A percentile compares a stretch with the other conserved stretches of the same genome.
Evolutionary conservation across 2,797 vertebrate genomes (phyloP).

Genomic region (Denticeps clupeoides): DNA sequence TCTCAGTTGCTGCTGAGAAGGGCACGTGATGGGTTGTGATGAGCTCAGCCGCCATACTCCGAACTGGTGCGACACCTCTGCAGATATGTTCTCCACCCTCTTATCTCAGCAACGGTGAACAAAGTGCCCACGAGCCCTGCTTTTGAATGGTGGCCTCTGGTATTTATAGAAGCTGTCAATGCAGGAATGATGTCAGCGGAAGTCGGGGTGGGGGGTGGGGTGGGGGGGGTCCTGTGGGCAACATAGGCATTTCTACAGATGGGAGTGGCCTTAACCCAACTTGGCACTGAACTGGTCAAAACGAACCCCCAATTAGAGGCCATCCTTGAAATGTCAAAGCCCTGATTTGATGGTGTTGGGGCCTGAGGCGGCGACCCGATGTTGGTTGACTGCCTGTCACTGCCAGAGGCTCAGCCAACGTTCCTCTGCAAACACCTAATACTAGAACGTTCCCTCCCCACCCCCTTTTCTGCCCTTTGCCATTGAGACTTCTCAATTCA

Average conservation of each 20-base stretch:
- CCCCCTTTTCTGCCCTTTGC: not conserved
- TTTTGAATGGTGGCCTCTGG: constrained; percentile 5
- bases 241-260: constrained; percentile 20
- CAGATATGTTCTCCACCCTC: constrained; percentile 45
- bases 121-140: constrained; percentile 45
- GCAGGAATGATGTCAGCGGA: constrained; percentile 45
- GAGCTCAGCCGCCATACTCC: not conserved
- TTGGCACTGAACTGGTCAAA: constrained; percentile 26
- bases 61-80: constrained; percentile 37
- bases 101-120: constrained; percentile 47
- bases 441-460: not conserved
- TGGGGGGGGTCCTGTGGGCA: constrained; percentile 7
- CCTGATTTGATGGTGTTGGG: not conserved
- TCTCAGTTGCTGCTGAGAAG: too few relatives aligned
- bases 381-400: not conserved
- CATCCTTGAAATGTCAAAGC: constrained; percentile 25
- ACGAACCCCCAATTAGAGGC: constrained; percentile 17
- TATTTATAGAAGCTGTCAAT: constrained; percentile 36
- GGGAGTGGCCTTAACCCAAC: constrained; percentile 26
- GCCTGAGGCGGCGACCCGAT: not conserved
- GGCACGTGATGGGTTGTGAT: not conserved
- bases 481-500: too few relatives aligned
- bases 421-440: not conserved
- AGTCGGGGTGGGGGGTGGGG: constrained; percentile 19
- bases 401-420: not conserved